phyloP scores from a whole-genome alignment of 2,797 vertebrate species.

The Furcifer pardalis region DNA sequence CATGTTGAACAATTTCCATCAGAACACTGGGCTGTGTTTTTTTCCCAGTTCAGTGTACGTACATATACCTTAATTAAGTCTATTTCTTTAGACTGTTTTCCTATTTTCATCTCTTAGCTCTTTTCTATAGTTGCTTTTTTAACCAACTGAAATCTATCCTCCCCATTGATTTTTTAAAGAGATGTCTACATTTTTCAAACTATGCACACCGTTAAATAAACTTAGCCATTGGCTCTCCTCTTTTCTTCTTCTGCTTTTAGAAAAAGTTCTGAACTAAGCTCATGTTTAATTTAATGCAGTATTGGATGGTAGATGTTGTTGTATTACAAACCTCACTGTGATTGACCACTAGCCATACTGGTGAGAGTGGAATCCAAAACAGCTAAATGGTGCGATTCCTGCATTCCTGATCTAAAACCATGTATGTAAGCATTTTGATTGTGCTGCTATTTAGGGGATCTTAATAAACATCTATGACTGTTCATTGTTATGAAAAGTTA shows the following conservation, averaged over 20 bases:
- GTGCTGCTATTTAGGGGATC: background rate
- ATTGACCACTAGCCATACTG: background rate
- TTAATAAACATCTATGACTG: background rate
- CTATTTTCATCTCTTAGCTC: too few relatives aligned
- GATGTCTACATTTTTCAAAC: too few relatives aligned
- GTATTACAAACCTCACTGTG: background rate
- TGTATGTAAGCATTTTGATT: background rate
- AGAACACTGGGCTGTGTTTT: background rate
- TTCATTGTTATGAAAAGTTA: too few relatives aligned
- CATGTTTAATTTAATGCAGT: background rate
- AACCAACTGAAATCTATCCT: too few relatives aligned
- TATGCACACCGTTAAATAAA: too few relatives aligned
- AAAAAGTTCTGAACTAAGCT: background rate
- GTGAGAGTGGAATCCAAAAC: background rate
- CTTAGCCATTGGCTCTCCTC: too few relatives aligned
- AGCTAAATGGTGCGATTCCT: background rate
- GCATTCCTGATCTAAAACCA: background rate
- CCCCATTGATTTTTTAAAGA: too few relatives aligned
- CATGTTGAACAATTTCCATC: background rate
- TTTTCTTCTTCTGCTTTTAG: background rate
- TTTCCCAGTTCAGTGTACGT: background rate
- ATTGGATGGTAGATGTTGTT: background rate
- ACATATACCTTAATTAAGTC: background rate
- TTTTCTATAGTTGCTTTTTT: too few relatives aligned
- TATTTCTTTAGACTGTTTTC: background rate